A percentile compares a stretch with the other conserved stretches of the same genome.
phyloP scores from a whole-genome alignment of 1,140 invertebrate genomes.

The Drosophila quadrilineata region DNA sequence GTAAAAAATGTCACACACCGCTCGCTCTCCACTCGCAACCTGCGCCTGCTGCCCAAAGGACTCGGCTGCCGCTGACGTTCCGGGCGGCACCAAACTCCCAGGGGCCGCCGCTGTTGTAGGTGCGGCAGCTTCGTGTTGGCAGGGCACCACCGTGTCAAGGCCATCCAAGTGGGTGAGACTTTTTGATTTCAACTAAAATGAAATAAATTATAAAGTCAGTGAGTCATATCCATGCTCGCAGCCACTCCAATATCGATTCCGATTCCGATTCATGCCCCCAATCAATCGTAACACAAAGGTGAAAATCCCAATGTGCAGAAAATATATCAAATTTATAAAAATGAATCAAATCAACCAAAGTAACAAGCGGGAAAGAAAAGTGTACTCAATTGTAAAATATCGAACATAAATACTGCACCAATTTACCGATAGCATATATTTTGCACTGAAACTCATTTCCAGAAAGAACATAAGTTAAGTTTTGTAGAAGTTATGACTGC shows the following conservation, averaged over 20 bases:
- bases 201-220: conserved; percentile 44
- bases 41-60: conserved; percentile 38
- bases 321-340: no score
- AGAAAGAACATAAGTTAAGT: no score
- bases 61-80: conserved; percentile 23
- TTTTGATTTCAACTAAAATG: conserved; percentile 80
- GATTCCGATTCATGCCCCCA: conserved; percentile 3
- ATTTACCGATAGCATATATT: no score
- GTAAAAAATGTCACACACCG: not conserved
- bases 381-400: no score
- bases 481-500: no score
- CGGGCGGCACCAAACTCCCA: not conserved
- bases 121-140: conserved; percentile 54
- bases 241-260: conserved; percentile 30
- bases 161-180: conserved; percentile 81
- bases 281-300: not conserved
- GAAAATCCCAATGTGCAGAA: not conserved
- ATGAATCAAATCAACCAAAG: no score
- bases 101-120: conserved; percentile 5
- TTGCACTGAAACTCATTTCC: no score
- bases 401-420: no score
- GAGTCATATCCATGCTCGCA: conserved; percentile 2
- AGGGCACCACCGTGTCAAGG: conserved; percentile 67
- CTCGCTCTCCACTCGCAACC: not conserved
- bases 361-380: no score